Evolutionary conservation across 2,113 vertebrate species (phyloP).

Genomic region (Gopherus evgoodei): DNA sequence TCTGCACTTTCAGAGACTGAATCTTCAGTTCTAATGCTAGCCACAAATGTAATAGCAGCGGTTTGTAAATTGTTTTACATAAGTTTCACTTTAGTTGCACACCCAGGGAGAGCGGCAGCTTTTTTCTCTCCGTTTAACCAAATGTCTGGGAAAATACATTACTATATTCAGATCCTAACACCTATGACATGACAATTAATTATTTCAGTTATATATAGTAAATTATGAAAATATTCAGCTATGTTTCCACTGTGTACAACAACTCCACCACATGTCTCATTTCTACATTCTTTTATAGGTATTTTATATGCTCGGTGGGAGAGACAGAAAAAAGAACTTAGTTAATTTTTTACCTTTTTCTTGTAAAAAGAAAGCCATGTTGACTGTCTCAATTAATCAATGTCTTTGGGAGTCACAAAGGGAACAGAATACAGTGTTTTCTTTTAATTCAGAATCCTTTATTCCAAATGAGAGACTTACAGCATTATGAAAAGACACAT

Average conservation of each 20-base stretch:
- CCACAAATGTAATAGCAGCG: not conserved
- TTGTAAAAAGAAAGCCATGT: conserved; percentile 60
- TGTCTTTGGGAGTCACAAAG: conserved; percentile 66
- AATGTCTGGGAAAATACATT: not conserved
- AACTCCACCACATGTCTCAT: conserved; percentile 38
- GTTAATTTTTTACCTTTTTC: conserved; percentile 72
- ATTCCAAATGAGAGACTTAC: conserved; percentile 46
- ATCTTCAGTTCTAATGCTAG: not conserved
- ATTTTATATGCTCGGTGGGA: conserved; percentile 58
- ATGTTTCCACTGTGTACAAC: conserved; percentile 46
- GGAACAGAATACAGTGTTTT: conserved; percentile 32
- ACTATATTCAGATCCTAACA: conserved; percentile 18
- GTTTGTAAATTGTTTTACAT: rapidly evolving
- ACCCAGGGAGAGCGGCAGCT: not conserved
- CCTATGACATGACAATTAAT: conserved; percentile 47
- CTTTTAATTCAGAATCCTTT: conserved; percentile 58
- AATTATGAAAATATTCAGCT: conserved; percentile 33
- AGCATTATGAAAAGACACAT: conserved; percentile 36
- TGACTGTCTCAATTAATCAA: conserved; percentile 81
- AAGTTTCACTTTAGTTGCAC: not conserved
- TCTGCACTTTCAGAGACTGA: not conserved
- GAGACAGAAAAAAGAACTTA: conserved; percentile 59
- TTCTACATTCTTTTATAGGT: conserved; percentile 56
- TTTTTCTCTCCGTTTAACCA: not conserved
- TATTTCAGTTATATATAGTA: conserved; percentile 36